A percentile compares a stretch with the other conserved stretches of the same genome.
Conservation (phyloP, 2,113 vertebrate species). For the Dascyllus trimaculatus region DNA sequence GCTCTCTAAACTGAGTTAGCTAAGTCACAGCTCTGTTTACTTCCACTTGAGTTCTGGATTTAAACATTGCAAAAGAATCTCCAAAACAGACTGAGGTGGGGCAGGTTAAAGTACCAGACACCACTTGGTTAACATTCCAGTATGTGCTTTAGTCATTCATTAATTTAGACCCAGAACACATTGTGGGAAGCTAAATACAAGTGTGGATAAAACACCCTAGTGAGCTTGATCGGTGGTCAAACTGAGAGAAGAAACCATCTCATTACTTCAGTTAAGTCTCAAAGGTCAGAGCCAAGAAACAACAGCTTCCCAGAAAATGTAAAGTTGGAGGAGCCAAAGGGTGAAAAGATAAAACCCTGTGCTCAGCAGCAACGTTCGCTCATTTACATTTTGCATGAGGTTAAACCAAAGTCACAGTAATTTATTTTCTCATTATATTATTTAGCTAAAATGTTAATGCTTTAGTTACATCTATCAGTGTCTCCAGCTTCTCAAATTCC, state of each 20-base stretch:
- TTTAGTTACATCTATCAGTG: too few relatives aligned
- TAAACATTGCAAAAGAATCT: not conserved
- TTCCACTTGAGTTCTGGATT: not conserved
- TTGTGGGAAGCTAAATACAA: not conserved
- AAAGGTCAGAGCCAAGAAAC: slow-evolving; percentile 5
- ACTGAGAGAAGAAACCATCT: slow-evolving; percentile 24
- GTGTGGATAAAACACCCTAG: not conserved
- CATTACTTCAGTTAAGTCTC: slow-evolving; percentile 20
- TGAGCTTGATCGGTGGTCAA: not conserved
- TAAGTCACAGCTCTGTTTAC: not conserved
- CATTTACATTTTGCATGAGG: not conserved
- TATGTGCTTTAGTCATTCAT: slow-evolving; percentile 2
- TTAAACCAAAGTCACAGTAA: not conserved
- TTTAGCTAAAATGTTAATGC: too few relatives aligned
- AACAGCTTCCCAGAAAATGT: not conserved
- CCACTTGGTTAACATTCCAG: not conserved
- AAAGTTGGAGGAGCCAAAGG: not conserved
- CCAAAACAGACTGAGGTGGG: not conserved
- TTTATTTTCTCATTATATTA: not conserved
- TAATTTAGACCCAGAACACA: not conserved
- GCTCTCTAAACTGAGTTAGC: not conserved
- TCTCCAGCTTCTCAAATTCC: too few relatives aligned
- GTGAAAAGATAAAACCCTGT: not conserved
- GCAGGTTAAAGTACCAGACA: slow-evolving; percentile 27
- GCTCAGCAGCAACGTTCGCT: not conserved